Percentiles rank a stretch among this genome's conserved stretches.
Evolutionary conservation across 2,113 vertebrate genomes (phyloP).

Genomic region (Neodontobutis hainanensis): DNA sequence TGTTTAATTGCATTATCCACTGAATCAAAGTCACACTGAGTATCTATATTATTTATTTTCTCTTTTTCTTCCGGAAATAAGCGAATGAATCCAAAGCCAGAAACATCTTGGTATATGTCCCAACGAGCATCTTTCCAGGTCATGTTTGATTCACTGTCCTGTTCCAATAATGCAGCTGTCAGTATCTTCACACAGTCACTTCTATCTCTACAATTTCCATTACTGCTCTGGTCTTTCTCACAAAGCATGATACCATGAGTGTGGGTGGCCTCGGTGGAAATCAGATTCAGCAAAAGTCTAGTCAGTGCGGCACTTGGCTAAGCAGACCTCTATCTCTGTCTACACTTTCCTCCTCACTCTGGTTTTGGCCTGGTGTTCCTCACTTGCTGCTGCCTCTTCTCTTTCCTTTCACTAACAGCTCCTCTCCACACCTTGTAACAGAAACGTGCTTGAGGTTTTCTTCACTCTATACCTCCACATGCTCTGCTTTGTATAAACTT

Average conservation of each 20-base stretch:
- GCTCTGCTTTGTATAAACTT: slow-evolving; percentile 27
- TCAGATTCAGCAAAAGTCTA: slow-evolving; percentile 18
- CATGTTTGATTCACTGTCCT: neutral
- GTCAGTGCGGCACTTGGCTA: neutral
- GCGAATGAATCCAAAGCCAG: neutral
- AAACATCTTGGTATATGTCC: neutral
- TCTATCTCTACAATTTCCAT: slow-evolving; percentile 1
- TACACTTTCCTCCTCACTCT: neutral
- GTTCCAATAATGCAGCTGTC: neutral
- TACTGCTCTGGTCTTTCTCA: slow-evolving; percentile 2
- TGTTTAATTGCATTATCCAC: neutral
- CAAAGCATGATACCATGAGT: slow-evolving; percentile 6
- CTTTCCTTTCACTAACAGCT: slow-evolving; percentile 29
- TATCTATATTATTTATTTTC: neutral
- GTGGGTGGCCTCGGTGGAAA: slow-evolving; percentile 24
- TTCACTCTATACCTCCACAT: neutral
- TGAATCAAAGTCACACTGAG: neutral
- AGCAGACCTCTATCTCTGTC: neutral
- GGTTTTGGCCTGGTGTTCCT: neutral
- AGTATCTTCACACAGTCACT: neutral
- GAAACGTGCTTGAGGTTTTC: slow-evolving; percentile 20
- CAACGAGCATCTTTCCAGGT: neutral
- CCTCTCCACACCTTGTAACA: slow-evolving; percentile 39
- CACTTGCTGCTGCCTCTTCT: slow-evolving; percentile 1
- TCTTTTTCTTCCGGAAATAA: too few species aligned